Percentiles rank a stretch among this genome's conserved stretches.
Conservation (phyloP, 2,888 invertebrate species). For the Carabus problematicus region DNA sequence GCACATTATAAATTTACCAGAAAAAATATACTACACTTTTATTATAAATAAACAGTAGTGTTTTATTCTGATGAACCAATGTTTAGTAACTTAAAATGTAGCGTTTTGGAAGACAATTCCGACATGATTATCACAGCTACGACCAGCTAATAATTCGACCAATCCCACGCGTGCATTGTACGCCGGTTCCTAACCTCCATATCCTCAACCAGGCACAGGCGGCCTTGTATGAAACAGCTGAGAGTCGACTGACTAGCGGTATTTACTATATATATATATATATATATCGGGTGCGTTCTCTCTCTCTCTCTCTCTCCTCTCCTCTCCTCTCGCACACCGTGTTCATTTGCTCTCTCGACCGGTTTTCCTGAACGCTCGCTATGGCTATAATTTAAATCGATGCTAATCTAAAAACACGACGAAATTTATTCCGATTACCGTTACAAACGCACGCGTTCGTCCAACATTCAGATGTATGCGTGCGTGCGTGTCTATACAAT, state of each 20-base stretch:
- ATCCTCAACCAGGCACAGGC: background rate
- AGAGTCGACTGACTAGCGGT: background rate
- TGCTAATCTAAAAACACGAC: constrained; percentile 42
- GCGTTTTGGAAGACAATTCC: too few species aligned
- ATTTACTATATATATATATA: background rate
- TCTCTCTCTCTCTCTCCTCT: too few species aligned
- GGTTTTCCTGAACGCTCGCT: constrained; percentile 29
- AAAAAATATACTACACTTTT: too few species aligned
- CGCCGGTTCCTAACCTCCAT: background rate
- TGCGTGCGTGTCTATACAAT: constrained; percentile 15
- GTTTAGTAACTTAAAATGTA: too few species aligned
- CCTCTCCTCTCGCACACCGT: too few species aligned
- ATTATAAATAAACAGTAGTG: too few species aligned
- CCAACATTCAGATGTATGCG: constrained; percentile 18
- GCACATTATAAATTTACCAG: too few species aligned
- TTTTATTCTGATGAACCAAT: too few species aligned
- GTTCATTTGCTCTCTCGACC: constrained; percentile 14
- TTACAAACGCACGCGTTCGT: constrained; percentile 26
- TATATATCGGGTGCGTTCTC: too few species aligned
- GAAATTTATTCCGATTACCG: constrained; percentile 42
- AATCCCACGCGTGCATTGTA: too few species aligned
- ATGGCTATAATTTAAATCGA: constrained; percentile 43
- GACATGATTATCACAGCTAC: too few species aligned
- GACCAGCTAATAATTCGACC: too few species aligned
- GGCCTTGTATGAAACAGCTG: constrained; percentile 15